Base-by-base conservation (phyloP, 2,888 invertebrate species). In the Lordiphosa fenestrarum region DNA sequence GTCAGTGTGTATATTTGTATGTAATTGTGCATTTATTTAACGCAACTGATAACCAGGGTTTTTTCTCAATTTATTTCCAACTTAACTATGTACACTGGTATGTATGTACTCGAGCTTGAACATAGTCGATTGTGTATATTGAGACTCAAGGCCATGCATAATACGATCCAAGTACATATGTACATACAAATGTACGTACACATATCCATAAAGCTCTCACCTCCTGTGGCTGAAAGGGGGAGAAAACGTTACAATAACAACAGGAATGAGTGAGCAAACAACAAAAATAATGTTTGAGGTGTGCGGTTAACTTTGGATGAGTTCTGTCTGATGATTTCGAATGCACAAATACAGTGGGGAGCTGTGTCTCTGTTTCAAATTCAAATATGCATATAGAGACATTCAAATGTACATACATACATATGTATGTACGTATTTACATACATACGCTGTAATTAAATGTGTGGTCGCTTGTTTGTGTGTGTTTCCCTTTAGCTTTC, bases 401-500 rank as follows among this genome's bases (percentile, higher is more conserved):
- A 44, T 39, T 33, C 30, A 30, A 33, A 13, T 15, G 15, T 15
- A 15, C 15, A 15, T 15, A 15, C 15, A 15, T 15, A 15, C 23
- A 46, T 42, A 19, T 19, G 19, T 15, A 15, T 25, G 40, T 23
- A 37, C 46, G 15, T 48, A 39, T 44, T 53, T 57, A 40, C 38
- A 41, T 53, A 33, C 54, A 41, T 53, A 33, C 54, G 36, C 53
- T 69, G 72, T 74, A 74, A 71, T 74, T 78, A 78, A 73, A 58
- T 78, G 78, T 74, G 69, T 75, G 53, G 75, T 59, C 47, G 63
- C 30, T 56, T 51, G 61, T 65, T 56, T 56, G 59, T 73, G 59
- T 73, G 59, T 69, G 61, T 71, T 70, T 75, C 67, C 62, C 60
- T 80, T 76, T 66, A 58, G 81, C 67, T 83, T 77, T 77, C 76